Conservation (phyloP, 2,797 vertebrate genomes). For the Clarias pachynema region DNA sequence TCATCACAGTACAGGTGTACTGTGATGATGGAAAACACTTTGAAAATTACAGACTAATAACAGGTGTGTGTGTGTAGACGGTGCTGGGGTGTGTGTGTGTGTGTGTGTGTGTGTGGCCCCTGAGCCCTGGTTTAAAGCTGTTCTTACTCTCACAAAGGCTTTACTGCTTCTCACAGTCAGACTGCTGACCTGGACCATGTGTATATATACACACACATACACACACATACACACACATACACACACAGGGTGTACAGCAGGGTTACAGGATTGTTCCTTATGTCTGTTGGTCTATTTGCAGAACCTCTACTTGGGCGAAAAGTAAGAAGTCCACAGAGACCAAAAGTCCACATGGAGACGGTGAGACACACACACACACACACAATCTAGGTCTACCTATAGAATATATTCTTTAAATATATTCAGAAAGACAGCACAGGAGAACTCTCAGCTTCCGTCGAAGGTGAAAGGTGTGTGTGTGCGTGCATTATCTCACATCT, state of each 20-base stretch:
- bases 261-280: not conserved
- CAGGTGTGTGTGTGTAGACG: too few species aligned
- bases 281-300: not conserved
- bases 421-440: not conserved
- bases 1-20: not conserved
- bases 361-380: not conserved
- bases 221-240: too few species aligned
- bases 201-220: too few species aligned
- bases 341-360: too few species aligned
- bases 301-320: too few species aligned
- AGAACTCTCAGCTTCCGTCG: not conserved
- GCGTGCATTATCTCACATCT: not conserved
- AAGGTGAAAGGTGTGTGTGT: conserved; percentile 8
- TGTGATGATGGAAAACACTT: too few species aligned
- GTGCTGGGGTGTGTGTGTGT: too few species aligned
- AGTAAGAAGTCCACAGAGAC: too few species aligned
- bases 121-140: conserved; percentile 40
- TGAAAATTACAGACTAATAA: not conserved
- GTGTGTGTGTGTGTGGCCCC: conserved; percentile 15
- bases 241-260: not conserved
- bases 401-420: not conserved
- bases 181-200: not conserved
- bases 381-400: not conserved
- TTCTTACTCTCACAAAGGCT: not conserved
- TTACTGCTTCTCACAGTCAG: not conserved